phyloP scores from a whole-genome alignment of 2,113 vertebrate species.

The Toxotes jaculatrix region DNA sequence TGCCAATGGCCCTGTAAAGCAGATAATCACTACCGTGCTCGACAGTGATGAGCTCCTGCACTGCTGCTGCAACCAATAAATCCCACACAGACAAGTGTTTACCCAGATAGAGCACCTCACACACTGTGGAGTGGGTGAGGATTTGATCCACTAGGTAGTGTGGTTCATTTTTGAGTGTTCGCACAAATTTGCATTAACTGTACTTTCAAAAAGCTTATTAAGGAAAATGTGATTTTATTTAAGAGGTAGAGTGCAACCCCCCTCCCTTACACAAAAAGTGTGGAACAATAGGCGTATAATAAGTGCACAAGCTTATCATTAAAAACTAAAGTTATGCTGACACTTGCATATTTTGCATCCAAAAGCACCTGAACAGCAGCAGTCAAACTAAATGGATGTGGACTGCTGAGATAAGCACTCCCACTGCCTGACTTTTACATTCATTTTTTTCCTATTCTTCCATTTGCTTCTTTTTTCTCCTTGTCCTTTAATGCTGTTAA shows the following conservation, averaged over 20 bases:
- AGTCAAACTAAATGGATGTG: constrained; percentile 40
- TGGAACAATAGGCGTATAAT: constrained; percentile 10
- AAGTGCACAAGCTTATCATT: constrained; percentile 22
- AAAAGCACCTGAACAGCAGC: constrained; percentile 19
- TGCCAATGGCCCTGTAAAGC: constrained; percentile 70
- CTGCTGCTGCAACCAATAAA: constrained; percentile 74
- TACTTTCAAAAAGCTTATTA: constrained; percentile 13
- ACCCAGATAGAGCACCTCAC: constrained; percentile 54
- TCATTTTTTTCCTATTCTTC: neutral
- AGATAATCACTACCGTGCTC: constrained; percentile 70
- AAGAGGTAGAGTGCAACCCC: neutral
- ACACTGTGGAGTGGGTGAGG: constrained; percentile 43
- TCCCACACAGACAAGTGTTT: constrained; percentile 70
- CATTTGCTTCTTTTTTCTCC: constrained; percentile 20
- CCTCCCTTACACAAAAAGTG: neutral
- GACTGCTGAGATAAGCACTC: constrained; percentile 43
- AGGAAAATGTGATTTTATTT: constrained; percentile 22
- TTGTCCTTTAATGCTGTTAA: constrained; percentile 22
- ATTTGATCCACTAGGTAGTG: constrained; percentile 35
- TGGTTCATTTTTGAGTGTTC: constrained; percentile 5
- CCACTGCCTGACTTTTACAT: constrained; percentile 22
- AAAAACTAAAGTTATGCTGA: constrained; percentile 20
- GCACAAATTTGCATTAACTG: constrained; percentile 21
- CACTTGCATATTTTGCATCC: constrained; percentile 29
- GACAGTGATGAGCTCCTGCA: constrained; percentile 66